These are phyloP conservation scores for Rhineura floridana DNA, from an alignment of 2,113 vertebrate genomes.

Conservation along the genomic window DNA sequence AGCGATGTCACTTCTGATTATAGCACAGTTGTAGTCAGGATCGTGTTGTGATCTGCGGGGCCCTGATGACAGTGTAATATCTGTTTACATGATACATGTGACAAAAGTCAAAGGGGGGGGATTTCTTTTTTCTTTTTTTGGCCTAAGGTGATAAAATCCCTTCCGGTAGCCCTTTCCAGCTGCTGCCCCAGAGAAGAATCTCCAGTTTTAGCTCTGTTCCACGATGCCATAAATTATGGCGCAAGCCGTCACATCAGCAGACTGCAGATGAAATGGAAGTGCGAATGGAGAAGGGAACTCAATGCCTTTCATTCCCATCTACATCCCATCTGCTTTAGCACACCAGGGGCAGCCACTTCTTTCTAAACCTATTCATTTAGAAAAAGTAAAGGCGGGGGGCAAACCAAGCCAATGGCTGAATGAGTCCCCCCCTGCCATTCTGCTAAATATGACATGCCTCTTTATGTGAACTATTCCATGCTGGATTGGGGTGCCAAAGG, in stretches of 20 bases:
- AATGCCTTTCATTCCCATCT: not conserved
- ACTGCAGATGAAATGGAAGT: not conserved
- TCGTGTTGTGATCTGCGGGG: not conserved
- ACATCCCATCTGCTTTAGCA: conserved; percentile 42
- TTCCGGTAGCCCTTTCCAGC: not conserved
- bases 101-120: not conserved
- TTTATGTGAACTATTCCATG: conserved; percentile 17
- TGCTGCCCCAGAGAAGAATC: not conserved
- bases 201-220: not conserved
- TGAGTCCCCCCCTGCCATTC: conserved; percentile 27
- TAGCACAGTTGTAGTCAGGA: not conserved
- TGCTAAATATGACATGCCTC: conserved; percentile 19
- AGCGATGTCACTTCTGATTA: not conserved
- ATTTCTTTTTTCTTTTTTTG: not conserved
- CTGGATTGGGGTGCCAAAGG: conserved; percentile 33
- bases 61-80: too few species aligned
- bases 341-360: conserved; percentile 27
- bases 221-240: conserved; percentile 24
- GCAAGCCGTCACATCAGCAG: not conserved
- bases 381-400: not conserved
- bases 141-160: not conserved
- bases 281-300: not conserved
- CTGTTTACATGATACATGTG: too few species aligned
- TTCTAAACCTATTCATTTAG: conserved; percentile 28
- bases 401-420: conserved; percentile 12